Evolutionary conservation across 2,888 invertebrate genomes (phyloP).

Genomic region (Timema cristinae): DNA sequence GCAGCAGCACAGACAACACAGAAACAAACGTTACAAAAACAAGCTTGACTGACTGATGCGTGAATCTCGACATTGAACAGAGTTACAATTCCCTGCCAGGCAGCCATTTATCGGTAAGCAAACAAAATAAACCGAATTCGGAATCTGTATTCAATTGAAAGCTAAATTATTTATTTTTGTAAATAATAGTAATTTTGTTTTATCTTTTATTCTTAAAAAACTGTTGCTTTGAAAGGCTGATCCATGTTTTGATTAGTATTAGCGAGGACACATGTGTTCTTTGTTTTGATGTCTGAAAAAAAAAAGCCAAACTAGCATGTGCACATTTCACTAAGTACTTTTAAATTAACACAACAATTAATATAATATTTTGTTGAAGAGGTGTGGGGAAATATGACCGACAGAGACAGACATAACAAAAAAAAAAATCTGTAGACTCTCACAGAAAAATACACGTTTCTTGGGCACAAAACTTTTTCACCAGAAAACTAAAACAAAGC

Average conservation of each 20-base stretch:
- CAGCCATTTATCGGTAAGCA: background rate
- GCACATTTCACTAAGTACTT: too few relatives aligned
- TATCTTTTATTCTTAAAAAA: background rate
- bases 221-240: constrained; percentile 20
- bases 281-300: background rate
- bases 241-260: constrained; percentile 26
- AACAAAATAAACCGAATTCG: background rate
- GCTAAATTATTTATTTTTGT: background rate
- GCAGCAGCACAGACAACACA: constrained; percentile 29
- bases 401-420: background rate
- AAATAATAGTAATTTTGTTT: too few relatives aligned
- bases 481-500: background rate
- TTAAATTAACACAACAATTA: background rate
- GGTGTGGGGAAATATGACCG: background rate
- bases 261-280: background rate
- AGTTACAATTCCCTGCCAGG: constrained; percentile 14
- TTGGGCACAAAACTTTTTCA: background rate
- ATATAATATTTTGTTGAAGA: constrained; percentile 3
- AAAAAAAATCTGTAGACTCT: background rate
- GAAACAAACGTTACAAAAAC: constrained; percentile 28
- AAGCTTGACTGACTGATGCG: constrained; percentile 10
- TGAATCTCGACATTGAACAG: constrained; percentile 9
- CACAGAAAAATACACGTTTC: background rate
- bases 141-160: too few relatives aligned
- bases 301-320: constrained; percentile 16